Conservation (phyloP, 2,797 vertebrate genomes). For the Typhlichthys eigenmanni region DNA sequence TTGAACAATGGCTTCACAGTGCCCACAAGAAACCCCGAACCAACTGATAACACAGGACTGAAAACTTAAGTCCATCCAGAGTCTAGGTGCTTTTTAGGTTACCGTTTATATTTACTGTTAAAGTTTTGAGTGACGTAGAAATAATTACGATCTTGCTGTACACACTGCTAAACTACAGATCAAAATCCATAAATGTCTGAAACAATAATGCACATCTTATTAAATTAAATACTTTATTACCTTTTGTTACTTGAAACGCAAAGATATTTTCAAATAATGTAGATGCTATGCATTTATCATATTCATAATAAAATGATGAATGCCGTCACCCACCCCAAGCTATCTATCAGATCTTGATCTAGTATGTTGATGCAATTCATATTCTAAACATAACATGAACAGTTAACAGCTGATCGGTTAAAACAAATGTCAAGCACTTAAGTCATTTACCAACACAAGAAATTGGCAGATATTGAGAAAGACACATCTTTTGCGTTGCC, state of each 20-base stretch:
- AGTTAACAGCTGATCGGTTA: constrained; percentile 88
- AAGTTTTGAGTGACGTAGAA: not conserved
- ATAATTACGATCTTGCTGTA: too few species aligned
- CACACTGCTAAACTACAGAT: not conserved
- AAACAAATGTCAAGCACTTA: constrained; percentile 85
- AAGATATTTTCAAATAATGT: constrained; percentile 80
- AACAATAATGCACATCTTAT: constrained; percentile 27
- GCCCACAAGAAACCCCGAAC: constrained; percentile 76
- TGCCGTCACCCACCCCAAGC: constrained; percentile 62
- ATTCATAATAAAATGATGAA: constrained; percentile 74
- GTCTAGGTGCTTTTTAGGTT: not conserved
- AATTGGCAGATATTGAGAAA: constrained; percentile 66
- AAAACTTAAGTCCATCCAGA: not conserved
- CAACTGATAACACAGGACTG: constrained; percentile 35
- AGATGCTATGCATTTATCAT: constrained; percentile 78
- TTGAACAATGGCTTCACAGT: constrained; percentile 74
- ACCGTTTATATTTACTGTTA: not conserved
- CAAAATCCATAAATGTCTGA: constrained; percentile 36
- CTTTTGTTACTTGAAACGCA: constrained; percentile 79
- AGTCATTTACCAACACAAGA: constrained; percentile 71
- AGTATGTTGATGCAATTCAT: constrained; percentile 62
- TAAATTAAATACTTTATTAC: constrained; percentile 78
- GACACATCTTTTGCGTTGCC: constrained; percentile 42
- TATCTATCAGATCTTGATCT: constrained; percentile 62
- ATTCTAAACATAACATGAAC: constrained; percentile 82